Base-by-base conservation (phyloP, 2,888 invertebrate species). In the Anarsia innoxiella region DNA sequence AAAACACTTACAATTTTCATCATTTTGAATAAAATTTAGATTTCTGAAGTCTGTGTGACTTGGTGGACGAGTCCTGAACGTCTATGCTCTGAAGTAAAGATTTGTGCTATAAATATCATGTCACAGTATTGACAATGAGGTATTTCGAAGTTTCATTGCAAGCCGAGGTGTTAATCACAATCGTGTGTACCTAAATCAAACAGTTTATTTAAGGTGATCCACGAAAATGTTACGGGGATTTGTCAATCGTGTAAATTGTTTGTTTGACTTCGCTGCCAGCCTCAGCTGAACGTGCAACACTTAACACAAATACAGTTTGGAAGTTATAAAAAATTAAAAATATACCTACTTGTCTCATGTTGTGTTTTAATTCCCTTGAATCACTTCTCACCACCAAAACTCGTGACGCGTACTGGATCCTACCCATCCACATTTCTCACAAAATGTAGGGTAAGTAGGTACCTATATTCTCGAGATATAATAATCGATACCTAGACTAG, bases 131-230 rank as follows among this genome's bases (percentile, higher is more conserved):
- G 69, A 77, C 80, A 79, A 66, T 74, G 53, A 59, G 51, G 51
- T 57, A 56, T 79, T 76, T 72, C 74, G 70, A 74, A 66, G 74
- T 79, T 70, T 65, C 78, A 77, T 75, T 79, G 77, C 61, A 64
- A 63, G 56, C 46, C 50, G 51, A 84, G 79, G 83, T 84, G 83
- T 70, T 83, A 84, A 84, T 80, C 71, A 82, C 67, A 72, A 74
- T 80, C 66, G 71, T 72, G 70, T 35, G 33, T 26, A 12, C 25
- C 33, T 33, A 35, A 35, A 35, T 28, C 67, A 76, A 76, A 78
- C 76, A 74, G 71, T 75, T 74, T 80, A 75, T 77, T 78, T 76
- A 65, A 75, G 74, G 68, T 69, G 74, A 76, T 73, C 72, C 72
- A 73, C 66, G 66, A 76, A 69, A 70, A 67, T 61, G 71, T 71